Conservation (phyloP, 2,888 invertebrate genomes). For the Rutpela maculata region DNA sequence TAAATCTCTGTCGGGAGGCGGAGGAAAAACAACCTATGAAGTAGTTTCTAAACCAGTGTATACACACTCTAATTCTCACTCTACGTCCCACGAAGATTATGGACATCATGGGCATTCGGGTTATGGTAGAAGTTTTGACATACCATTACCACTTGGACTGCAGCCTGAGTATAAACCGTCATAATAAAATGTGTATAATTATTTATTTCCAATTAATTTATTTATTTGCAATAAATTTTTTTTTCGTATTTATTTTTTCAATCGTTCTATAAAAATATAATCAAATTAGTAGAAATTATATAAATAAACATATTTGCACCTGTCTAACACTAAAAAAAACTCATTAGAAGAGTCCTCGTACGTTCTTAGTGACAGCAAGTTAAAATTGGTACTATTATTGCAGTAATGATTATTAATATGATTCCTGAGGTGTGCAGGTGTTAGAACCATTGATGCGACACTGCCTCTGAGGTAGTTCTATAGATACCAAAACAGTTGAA, state of each 20-base stretch:
- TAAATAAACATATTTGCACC: no score
- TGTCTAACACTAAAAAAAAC: no score
- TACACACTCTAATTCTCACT: slow-evolving; percentile 80
- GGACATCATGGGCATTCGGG: slow-evolving; percentile 65
- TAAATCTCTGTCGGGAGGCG: slow-evolving; percentile 81
- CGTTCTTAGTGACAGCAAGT: no score
- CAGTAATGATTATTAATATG: no score
- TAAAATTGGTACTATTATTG: no score
- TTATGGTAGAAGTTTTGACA: slow-evolving; percentile 74
- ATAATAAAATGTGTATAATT: slow-evolving; percentile 50
- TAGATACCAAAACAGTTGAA: no score
- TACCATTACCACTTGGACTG: slow-evolving; percentile 66
- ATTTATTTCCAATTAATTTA: slow-evolving; percentile 49
- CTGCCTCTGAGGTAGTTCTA: no score
- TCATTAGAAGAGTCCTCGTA: no score
- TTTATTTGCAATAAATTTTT: slow-evolving; percentile 51
- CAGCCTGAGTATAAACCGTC: slow-evolving; percentile 64
- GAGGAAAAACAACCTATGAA: slow-evolving; percentile 85
- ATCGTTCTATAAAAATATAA: neutral
- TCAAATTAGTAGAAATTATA: no score
- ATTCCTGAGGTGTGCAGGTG: no score
- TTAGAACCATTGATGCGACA: no score
- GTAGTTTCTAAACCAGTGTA: slow-evolving; percentile 88
- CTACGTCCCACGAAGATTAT: slow-evolving; percentile 78
- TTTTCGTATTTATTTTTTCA: neutral